Base-by-base conservation (phyloP, 2,113 vertebrate genomes). In the Ochotona curzoniae region DNA sequence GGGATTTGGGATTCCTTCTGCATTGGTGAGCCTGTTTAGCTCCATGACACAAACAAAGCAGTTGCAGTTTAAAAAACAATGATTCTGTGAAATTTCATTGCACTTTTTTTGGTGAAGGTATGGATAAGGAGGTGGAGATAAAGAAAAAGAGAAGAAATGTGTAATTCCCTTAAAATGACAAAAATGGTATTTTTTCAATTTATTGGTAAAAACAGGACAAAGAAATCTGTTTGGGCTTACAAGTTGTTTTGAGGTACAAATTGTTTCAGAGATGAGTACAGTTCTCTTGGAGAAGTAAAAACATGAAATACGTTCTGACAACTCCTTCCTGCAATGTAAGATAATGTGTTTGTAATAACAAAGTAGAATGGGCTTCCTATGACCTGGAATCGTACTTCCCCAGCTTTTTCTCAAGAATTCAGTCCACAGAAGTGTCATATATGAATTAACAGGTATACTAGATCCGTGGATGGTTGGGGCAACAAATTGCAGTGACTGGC, bases 211-310 rank as follows among this genome's bases (percentile, higher is more conserved):
- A 49, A 26, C 57, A 80, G 78, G 63, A 64, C 57, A 81, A 81
- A 89, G 70, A 76, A 84, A 94, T 49, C 23, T 61, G 71, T 76
- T 93, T 94, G 83, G 70, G 71, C 67, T 75, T 88, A 57, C 30
- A 71, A 80, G 60, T 93, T 93, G 66, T 93, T 89, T 93, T 44
- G 87, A 94, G 81, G 44, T 74, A 81, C 81, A 87, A 38, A 78
- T 79, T 87, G 64, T 49, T 49, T 87, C 89, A 83, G 32, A 75
- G 70, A 91, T 64, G 64, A 4, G 6, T 73, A 78, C 85, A 57
- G n/a, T 89, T 86, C 70, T 89, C 88, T n/a, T n/a, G 14, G 57
- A 83, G 83, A 70, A 35, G 74, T 66, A 38, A 83, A 76, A 81
- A 32, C 64, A 35, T 60, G 73, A 92, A 63, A 35, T 20, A 2